Percentiles rank a stretch among this genome's conserved stretches.
Conservation (phyloP, 2,797 vertebrate genomes). For the Hipposideros larvatus region DNA sequence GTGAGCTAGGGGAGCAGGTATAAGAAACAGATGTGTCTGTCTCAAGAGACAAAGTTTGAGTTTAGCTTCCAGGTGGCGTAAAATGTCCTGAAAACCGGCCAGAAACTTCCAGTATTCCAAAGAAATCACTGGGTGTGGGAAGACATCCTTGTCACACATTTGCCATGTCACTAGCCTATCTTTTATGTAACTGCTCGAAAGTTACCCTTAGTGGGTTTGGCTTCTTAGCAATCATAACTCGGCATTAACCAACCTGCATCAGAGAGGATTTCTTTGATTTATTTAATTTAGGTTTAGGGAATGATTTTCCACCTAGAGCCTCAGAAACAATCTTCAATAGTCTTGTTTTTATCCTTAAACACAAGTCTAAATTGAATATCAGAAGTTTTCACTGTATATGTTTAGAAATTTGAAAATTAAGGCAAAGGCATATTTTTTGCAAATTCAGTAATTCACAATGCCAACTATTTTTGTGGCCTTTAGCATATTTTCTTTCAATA, state of each 20-base stretch:
- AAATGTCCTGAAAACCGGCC: not conserved
- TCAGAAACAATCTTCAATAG: not conserved
- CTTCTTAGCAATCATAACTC: not conserved
- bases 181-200: constrained; percentile 33
- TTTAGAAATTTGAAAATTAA: constrained; percentile 53
- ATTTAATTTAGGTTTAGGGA: constrained; percentile 2
- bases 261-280: not conserved
- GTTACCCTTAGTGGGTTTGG: not conserved
- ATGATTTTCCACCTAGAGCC: not conserved
- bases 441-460: not conserved
- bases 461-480: not conserved
- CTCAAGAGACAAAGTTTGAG: not conserved
- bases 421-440: not conserved
- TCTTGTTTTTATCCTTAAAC: not conserved
- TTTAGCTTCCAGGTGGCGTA: not conserved
- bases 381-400: not conserved
- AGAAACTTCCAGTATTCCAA: not conserved
- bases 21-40: not conserved
- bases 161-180: not conserved
- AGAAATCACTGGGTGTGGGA: not conserved
- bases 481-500: not conserved
- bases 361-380: constrained; percentile 5
- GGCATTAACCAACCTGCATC: not conserved
- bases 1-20: not conserved
- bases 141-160: not conserved